Percentiles rank a stretch among this genome's conserved stretches.
These are phyloP conservation scores for Varecia variegata DNA, from an alignment of 2,797 vertebrate species.

Conservation along the genomic window DNA sequence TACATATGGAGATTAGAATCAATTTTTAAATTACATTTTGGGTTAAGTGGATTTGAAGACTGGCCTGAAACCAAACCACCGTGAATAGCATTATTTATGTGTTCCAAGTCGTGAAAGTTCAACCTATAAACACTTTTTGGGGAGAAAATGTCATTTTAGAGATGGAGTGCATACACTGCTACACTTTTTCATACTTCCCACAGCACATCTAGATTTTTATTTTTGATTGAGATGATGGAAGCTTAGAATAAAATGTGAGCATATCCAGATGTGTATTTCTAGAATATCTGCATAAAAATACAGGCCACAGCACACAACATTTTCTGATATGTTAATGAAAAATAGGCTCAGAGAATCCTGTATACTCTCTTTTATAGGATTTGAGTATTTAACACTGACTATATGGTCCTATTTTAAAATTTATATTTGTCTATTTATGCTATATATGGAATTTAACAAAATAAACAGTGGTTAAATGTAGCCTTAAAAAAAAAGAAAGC, in stretches of 20 bases:
- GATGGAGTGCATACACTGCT: background rate
- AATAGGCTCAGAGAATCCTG: background rate
- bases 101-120: slow-evolving; percentile 62
- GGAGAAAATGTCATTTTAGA: background rate
- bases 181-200: slow-evolving; percentile 8
- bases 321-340: background rate
- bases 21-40: slow-evolving; percentile 70
- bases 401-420: background rate
- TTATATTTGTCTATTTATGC: background rate
- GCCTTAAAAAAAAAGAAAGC: background rate
- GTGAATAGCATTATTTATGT: slow-evolving; percentile 62
- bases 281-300: background rate
- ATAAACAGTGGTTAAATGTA: background rate
- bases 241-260: background rate
- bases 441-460: background rate
- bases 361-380: background rate
- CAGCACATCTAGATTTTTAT: slow-evolving; percentile 45
- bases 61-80: slow-evolving; percentile 70
- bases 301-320: background rate
- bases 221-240: slow-evolving; percentile 31
- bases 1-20: slow-evolving; percentile 71
- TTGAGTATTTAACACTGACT: background rate
- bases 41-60: slow-evolving; percentile 70
- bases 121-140: slow-evolving; percentile 30
- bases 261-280: background rate